phyloP scores from a whole-genome alignment of 2,888 invertebrate species.

The Agriotes lineatus region DNA sequence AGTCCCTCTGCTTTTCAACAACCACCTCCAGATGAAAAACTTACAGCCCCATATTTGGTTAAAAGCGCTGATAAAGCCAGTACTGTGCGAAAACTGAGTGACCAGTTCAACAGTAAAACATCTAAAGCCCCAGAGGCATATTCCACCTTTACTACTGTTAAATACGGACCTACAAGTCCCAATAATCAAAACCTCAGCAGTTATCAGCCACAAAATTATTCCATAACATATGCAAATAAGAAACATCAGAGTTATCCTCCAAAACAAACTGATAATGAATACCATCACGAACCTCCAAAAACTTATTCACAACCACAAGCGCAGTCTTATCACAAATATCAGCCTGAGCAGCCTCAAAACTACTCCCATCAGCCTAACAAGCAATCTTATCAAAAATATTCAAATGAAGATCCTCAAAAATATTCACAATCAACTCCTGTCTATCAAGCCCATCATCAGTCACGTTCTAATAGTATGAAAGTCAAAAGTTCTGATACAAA shows the following conservation, averaged over 20 bases:
- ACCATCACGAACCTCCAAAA: neutral
- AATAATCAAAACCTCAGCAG: conserved; percentile 9
- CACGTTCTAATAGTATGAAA: neutral
- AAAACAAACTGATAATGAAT: conserved; percentile 16
- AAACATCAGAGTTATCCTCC: conserved; percentile 27
- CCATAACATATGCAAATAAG: conserved; percentile 15
- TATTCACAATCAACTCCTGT: neutral
- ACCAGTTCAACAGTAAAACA: conserved; percentile 59
- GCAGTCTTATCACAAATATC: conserved; percentile 2
- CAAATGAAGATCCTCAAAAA: neutral
- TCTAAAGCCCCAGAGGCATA: conserved; percentile 32
- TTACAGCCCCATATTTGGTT: conserved; percentile 56
- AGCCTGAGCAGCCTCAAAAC: neutral
- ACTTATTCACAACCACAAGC: neutral
- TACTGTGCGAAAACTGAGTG: conserved; percentile 62
- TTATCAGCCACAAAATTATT: conserved; percentile 27
- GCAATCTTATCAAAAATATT: neutral
- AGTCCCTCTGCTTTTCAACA: conserved; percentile 41
- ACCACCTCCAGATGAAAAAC: conserved; percentile 50
- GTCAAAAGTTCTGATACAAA: neutral
- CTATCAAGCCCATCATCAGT: neutral
- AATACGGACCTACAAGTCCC: conserved; percentile 31
- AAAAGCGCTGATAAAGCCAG: conserved; percentile 55
- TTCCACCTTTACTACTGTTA: conserved; percentile 49
- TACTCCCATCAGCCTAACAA: too few relatives aligned